Evolutionary conservation across 1,140 invertebrate genomes (phyloP), one percentile per base, ranked within the genome.

Genomic region (Tetragonula clypearis): DNA sequence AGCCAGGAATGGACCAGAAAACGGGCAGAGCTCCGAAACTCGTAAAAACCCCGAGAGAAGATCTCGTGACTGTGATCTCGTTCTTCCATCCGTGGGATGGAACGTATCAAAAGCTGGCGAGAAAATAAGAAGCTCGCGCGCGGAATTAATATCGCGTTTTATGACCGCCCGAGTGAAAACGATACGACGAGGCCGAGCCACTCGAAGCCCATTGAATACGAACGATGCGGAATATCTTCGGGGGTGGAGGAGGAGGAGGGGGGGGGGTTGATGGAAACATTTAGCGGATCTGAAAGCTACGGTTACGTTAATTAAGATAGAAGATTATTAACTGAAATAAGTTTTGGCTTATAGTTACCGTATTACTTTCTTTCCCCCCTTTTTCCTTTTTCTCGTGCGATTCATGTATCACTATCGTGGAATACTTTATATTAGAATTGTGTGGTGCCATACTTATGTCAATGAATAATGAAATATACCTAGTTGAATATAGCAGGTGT

Each of bases 111-210:
- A 73, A 87, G 72, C 82, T 81, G 77, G n/a, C 82, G 68, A 58
- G 68, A 78, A 87, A 80, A 87, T 77, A 90, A 90, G 85, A 89
- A 79, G 85, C 82, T 84, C 79, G 68, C 73, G 68, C 73, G 83
- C 23, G 87, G 85, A 84, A 90, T 90, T 90, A 90, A 82, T 80
- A 71, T 83, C 88, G 68, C 80, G 77, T 65, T 89, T 86, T 78
- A 82, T 81, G 66, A 41, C 41, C 65, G 73, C 26, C 30, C 72
- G 35, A 68, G 66, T 55, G 84, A 77, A 72, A 86, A 82, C 23
- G 62, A 68, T 65, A 77, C 74, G 80, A 41, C 9, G 55, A 72
- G 21, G 72, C 41, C 30, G 6, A 23, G 23, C 15, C 41, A 14
- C 71, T 55, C 26, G 55, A 53, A 26, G 21, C 49, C 41, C 56